Evolutionary conservation across 2,797 vertebrate species (phyloP).

Genomic region (Pteropus rufus): DNA sequence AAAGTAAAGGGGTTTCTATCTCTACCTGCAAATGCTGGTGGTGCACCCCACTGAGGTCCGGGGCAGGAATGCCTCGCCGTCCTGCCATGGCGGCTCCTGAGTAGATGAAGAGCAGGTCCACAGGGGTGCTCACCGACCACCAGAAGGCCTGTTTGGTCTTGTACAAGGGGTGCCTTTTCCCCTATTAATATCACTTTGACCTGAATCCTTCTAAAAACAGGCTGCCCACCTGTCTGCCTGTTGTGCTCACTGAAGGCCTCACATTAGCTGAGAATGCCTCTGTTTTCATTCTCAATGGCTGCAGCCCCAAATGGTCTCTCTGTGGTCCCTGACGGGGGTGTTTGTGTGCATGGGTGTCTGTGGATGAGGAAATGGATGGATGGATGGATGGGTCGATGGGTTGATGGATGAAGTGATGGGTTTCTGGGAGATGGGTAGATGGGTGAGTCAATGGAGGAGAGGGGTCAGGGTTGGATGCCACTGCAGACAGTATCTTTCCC

Average conservation of each 20-base stretch:
- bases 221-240: not conserved
- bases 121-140: not conserved
- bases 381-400: not conserved
- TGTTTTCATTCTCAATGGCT: not conserved
- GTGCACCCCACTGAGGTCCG: accelerated
- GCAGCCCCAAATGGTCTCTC: not conserved
- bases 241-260: not conserved
- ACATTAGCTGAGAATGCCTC: not conserved
- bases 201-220: not conserved
- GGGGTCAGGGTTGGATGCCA: not conserved
- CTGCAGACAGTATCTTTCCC: not conserved
- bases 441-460: too few relatives aligned
- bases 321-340: not conserved
- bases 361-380: not conserved
- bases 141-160: not conserved
- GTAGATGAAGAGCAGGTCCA: too few relatives aligned
- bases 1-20: not conserved
- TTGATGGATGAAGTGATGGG: too few relatives aligned
- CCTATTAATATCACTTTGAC: not conserved
- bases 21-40: not conserved
- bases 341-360: not conserved
- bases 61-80: accelerated
- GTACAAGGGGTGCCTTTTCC: not conserved
- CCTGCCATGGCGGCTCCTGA: not conserved
- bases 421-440: not conserved